Percentiles rank a stretch among this genome's conserved stretches.
These are phyloP conservation scores for Tympanuchus pallidicinctus DNA, from an alignment of 2,113 vertebrate species.

Conservation along the genomic window DNA sequence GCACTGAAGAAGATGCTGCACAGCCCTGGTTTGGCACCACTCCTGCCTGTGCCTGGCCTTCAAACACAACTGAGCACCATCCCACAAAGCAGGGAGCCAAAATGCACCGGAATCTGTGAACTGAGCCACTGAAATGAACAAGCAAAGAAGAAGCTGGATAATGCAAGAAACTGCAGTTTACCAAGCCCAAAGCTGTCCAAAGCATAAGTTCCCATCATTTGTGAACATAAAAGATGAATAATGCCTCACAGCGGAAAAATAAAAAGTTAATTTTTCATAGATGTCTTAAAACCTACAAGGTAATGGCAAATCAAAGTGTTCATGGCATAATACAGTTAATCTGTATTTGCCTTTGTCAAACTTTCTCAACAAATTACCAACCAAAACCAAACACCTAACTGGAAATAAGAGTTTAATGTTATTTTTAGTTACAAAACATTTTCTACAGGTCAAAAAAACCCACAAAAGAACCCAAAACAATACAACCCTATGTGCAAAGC, in stretches of 20 bases:
- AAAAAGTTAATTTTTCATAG: not conserved
- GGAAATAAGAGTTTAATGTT: not conserved
- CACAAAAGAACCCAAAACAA: not conserved
- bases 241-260: not conserved
- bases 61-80: not conserved
- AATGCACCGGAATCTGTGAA: not conserved
- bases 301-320: not conserved
- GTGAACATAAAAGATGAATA: not conserved
- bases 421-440: not conserved
- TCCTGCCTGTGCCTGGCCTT: not conserved
- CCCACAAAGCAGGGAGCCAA: not conserved
- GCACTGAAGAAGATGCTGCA: accelerated
- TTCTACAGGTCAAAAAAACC: not conserved
- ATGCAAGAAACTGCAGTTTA: slow-evolving; percentile 6
- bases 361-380: not conserved
- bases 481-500: accelerated
- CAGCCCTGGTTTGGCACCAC: not conserved
- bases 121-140: not conserved
- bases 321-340: not conserved
- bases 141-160: not conserved
- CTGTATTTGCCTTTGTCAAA: not conserved
- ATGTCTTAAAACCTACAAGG: not conserved
- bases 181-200: slow-evolving; percentile 41
- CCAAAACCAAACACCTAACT: not conserved
- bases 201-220: not conserved